phyloP scores from a whole-genome alignment of 1,140 invertebrate species.

The Diabrotica undecimpunctata region DNA sequence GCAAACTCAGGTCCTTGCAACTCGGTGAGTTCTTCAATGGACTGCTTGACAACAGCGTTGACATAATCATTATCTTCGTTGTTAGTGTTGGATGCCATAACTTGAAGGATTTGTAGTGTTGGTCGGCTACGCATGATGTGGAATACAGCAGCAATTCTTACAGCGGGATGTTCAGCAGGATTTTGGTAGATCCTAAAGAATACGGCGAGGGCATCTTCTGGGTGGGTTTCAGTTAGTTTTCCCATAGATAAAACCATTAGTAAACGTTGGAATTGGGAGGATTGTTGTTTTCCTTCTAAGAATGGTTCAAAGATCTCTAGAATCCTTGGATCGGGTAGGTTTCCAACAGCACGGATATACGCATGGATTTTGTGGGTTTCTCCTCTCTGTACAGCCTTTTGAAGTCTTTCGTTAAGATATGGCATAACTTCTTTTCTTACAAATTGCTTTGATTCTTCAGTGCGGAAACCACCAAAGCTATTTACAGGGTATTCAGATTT shows the following conservation, averaged over 20 bases:
- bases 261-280: conserved; percentile 58
- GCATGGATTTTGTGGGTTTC: conserved; percentile 56
- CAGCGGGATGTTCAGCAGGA: conserved; percentile 57
- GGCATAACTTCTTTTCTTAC: conserved; percentile 57
- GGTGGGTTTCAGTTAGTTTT: conserved; percentile 49
- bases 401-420: conserved; percentile 52
- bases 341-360: conserved; percentile 61
- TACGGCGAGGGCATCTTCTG: conserved; percentile 53
- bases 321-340: conserved; percentile 57
- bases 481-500: conserved; percentile 61
- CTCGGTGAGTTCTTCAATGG: conserved; percentile 52
- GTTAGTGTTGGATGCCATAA: conserved; percentile 65
- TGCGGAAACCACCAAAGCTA: conserved; percentile 54
- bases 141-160: conserved; percentile 61
- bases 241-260: conserved; percentile 58
- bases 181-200: conserved; percentile 66
- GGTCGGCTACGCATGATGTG: conserved; percentile 57
- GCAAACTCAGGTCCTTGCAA: conserved; percentile 44
- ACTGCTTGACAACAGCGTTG: conserved; percentile 57
- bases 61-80: conserved; percentile 60
- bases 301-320: conserved; percentile 61
- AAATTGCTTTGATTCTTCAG: conserved; percentile 49
- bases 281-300: conserved; percentile 56
- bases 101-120: conserved; percentile 58
- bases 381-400: conserved; percentile 49